Percentiles rank a stretch among this genome's conserved stretches.
Conservation (phyloP, 2,797 vertebrate genomes). For the Otolemur crassicaudatus region DNA sequence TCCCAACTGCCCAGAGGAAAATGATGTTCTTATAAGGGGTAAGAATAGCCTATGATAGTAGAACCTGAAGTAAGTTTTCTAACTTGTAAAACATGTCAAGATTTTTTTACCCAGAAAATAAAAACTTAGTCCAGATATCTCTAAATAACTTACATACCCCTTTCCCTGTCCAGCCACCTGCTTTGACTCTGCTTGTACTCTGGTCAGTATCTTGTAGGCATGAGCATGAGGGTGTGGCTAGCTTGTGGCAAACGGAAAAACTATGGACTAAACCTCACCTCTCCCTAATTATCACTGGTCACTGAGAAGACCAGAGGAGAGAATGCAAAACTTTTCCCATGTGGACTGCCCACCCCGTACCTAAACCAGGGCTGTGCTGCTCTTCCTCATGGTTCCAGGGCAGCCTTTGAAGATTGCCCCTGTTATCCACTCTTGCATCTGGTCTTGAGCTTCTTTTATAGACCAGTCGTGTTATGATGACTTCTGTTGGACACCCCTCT, state of each 20-base stretch:
- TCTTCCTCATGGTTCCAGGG: not conserved
- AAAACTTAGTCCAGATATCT: not conserved
- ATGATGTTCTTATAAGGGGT: not conserved
- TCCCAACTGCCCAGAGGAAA: constrained; percentile 26
- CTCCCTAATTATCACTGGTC: not conserved
- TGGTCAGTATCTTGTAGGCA: not conserved
- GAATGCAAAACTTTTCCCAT: not conserved
- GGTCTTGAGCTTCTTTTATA: not conserved
- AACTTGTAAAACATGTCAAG: constrained; percentile 2
- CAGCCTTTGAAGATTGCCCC: not conserved
- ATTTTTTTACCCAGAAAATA: constrained; percentile 30
- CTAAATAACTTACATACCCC: not conserved
- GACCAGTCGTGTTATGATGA: not conserved
- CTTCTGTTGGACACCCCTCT: not conserved
- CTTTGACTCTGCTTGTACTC: not conserved
- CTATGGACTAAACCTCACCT: not conserved
- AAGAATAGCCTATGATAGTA: not conserved
- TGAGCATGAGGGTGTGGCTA: not conserved
- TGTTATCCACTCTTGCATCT: not conserved
- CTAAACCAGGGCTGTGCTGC: not conserved
- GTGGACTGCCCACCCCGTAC: not conserved
- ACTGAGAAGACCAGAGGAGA: constrained; percentile 5
- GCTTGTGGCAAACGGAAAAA: not conserved
- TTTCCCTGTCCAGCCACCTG: not conserved
- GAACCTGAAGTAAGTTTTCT: not conserved